These are phyloP conservation scores for Lerema accius DNA, from an alignment of 1,140 invertebrate genomes.

Conservation along the genomic window DNA sequence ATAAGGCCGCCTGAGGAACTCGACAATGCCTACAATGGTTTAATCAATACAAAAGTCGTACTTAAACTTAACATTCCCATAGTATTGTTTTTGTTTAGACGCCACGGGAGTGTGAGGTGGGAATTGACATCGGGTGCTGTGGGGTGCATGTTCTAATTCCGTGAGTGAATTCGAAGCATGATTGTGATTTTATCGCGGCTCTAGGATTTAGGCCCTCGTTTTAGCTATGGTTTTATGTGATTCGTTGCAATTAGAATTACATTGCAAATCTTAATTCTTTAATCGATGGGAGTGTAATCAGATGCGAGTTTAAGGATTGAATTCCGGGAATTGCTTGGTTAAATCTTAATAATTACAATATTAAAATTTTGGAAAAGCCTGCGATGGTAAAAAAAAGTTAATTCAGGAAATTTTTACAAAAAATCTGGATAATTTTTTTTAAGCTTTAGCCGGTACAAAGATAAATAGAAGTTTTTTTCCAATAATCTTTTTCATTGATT, in stretches of 20 bases:
- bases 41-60: slow-evolving; percentile 76
- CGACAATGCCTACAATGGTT: slow-evolving; percentile 70
- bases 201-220: slow-evolving; percentile 58
- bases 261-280: too few relatives aligned
- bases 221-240: neutral
- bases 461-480: too few relatives aligned
- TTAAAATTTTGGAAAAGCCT: too few relatives aligned
- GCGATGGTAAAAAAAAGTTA: too few relatives aligned
- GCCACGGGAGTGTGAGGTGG: slow-evolving; percentile 56
- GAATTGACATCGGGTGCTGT: slow-evolving; percentile 70
- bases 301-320: too few relatives aligned
- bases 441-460: too few relatives aligned
- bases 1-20: slow-evolving; percentile 66
- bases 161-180: slow-evolving; percentile 67
- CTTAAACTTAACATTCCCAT: slow-evolving; percentile 76
- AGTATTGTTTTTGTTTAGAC: slow-evolving; percentile 72
- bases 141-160: slow-evolving; percentile 65
- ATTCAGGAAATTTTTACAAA: too few relatives aligned
- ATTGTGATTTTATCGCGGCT: slow-evolving; percentile 61
- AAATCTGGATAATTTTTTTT: too few relatives aligned
- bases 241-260: slow-evolving; percentile 4
- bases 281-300: too few relatives aligned
- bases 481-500: too few relatives aligned
- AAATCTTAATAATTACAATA: too few relatives aligned
- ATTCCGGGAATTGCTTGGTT: too few relatives aligned